These are phyloP conservation scores for Zophobas morio DNA, from an alignment of 1,140 invertebrate species.

Conservation along the genomic window DNA sequence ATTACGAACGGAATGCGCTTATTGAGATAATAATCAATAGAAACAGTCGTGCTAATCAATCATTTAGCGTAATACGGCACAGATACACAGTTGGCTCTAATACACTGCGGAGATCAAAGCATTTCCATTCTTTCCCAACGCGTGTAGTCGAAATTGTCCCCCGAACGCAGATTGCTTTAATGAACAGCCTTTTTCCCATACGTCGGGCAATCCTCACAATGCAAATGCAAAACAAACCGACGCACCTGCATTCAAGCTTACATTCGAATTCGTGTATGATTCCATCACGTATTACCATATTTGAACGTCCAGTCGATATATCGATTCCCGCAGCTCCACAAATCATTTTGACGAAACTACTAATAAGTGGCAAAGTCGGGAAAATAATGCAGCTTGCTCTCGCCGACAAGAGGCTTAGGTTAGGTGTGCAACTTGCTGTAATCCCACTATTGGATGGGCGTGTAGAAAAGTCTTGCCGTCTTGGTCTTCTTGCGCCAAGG, in stretches of 20 bases:
- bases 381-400: not conserved
- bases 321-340: slow-evolving; percentile 22
- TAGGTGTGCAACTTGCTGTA: slow-evolving; percentile 44
- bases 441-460: slow-evolving; percentile 44
- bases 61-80: slow-evolving; percentile 25
- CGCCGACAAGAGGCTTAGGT: slow-evolving; percentile 18
- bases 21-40: slow-evolving; percentile 39
- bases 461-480: slow-evolving; percentile 39
- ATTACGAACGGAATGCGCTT: slow-evolving; percentile 25
- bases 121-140: slow-evolving; percentile 3
- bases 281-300: slow-evolving; percentile 23
- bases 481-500: slow-evolving; percentile 47
- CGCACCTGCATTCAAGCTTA: slow-evolving; percentile 7
- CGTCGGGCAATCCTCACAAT: not conserved
- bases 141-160: not conserved
- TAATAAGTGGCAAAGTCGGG: not conserved
- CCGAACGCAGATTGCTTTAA: too few species aligned
- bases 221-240: slow-evolving; percentile 14
- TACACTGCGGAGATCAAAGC: not conserved
- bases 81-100: slow-evolving; percentile 6
- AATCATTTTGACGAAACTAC: slow-evolving; percentile 11
- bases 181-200: not conserved
- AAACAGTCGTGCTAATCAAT: slow-evolving; percentile 42
- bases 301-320: slow-evolving; percentile 8
- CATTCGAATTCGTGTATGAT: slow-evolving; percentile 24